Evolutionary conservation across 2,797 vertebrate species (phyloP).

Genomic region (Eupleurogrammus muticus): DNA sequence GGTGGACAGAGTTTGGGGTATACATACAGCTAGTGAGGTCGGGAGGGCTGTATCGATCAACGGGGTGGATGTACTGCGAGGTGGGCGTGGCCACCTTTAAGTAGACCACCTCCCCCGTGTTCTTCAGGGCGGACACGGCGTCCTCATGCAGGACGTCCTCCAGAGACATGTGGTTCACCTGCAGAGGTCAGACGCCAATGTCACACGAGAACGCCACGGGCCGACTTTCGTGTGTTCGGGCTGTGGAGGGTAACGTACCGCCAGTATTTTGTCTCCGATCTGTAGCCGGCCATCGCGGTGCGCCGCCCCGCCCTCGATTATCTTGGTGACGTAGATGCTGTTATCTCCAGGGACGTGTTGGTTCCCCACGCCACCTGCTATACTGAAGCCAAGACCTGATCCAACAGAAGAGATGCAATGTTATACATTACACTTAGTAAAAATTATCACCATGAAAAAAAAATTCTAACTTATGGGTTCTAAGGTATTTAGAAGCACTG

Average conservation of each 20-base stretch:
- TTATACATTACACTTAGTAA: no score
- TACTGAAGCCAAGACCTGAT: constrained; percentile 88
- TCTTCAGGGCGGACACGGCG: constrained; percentile 92
- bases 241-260: constrained; percentile 33
- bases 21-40: constrained; percentile 75
- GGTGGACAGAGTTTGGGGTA: background rate
- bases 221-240: background rate
- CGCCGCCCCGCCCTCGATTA: constrained; percentile 90
- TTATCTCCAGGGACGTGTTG: constrained; percentile 92
- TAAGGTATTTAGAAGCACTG: no score
- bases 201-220: background rate
- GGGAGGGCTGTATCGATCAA: constrained; percentile 71
- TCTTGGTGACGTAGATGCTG: constrained; percentile 93
- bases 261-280: constrained; percentile 90
- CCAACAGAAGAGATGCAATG: background rate
- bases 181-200: constrained; percentile 26
- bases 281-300: constrained; percentile 90
- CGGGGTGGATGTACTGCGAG: constrained; percentile 83
- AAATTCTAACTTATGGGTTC: no score
- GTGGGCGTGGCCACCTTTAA: constrained; percentile 92
- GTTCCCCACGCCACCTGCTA: constrained; percentile 89
- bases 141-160: constrained; percentile 94
- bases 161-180: constrained; percentile 94
- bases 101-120: constrained; percentile 95
- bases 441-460: no score